Base-by-base conservation (phyloP, 2,888 invertebrate species). In the Chymomyza procnemis region DNA sequence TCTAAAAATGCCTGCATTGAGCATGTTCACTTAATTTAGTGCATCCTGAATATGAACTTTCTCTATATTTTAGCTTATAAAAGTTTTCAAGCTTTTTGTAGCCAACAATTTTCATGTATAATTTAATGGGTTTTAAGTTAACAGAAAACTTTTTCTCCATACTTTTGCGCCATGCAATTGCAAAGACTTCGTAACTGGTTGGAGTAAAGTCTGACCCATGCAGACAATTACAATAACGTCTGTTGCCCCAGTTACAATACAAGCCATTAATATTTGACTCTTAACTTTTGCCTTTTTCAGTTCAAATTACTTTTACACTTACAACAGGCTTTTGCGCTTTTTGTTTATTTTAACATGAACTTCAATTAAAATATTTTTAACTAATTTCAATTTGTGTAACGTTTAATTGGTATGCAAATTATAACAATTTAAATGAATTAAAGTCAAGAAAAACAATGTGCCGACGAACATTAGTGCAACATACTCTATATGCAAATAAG, bases 361-460 rank as follows among this genome's bases (percentile, higher is more conserved):
- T 41, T 12, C 71, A 81, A 76, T 79, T 84, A 67, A 84, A 84
- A 79, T 79, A 80, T 74, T 78, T 78, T 58, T 68, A 26, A 56
- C 61, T 70, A 82, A 85, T 73, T 80, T 69, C 54, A 65, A 62
- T 74, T 41, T 58, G 54, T n/a, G 26, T 5, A 54, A 61, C 64
- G 50, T 60, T 61, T 66, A 75, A 80, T 80, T 75, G 69, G 69
- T 63, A 71, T 82, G 73, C 62, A 78, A 73, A 78, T 76, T 68
- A 69, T 66, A 69, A 67, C 61, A 74, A 81, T 84, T 79, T 65
- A 22, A 67, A 54, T 46, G 67, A 81, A 79, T 79, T 79, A 76
- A 76, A 69, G 74, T 70, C 74, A 74, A 61, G 69, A 68, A 65
- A 63, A 67, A 34, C 34, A 61, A 48, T 47, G 64, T 14, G 34